Conservation (phyloP, 2,888 invertebrate genomes). For the Priapulus caudatus region DNA sequence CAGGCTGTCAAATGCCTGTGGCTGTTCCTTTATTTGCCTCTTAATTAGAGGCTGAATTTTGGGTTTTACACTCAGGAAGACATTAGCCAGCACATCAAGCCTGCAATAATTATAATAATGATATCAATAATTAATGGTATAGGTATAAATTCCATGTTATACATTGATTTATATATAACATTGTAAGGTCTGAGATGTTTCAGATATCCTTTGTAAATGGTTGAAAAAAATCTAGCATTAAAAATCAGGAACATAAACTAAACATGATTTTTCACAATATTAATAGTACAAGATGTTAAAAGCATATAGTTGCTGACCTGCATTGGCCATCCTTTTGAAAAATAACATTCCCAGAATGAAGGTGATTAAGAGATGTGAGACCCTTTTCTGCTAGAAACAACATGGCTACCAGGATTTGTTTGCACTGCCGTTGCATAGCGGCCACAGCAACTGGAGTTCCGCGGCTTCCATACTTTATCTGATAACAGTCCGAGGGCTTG, state of each 20-base stretch:
- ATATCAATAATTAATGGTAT: no score
- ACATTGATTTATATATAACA: no score
- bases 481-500: conserved; percentile 66
- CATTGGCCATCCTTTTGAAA: conserved; percentile 84
- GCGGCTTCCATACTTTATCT: conserved; percentile 57
- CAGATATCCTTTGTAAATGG: no score
- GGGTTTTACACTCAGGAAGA: conserved; percentile 60
- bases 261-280: no score
- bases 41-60: conserved; percentile 46
- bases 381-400: conserved; percentile 73
- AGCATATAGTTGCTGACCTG: no score
- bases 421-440: conserved; percentile 71
- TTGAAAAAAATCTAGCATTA: no score
- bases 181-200: no score
- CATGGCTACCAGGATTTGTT: conserved; percentile 74
- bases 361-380: conserved; percentile 70
- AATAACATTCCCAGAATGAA: conserved; percentile 81
- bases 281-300: no score
- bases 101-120: conserved; percentile 43
- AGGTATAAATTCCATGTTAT: no score
- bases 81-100: conserved; percentile 73
- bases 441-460: conserved; percentile 55
- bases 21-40: conserved; percentile 42
- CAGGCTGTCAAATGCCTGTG: conserved; percentile 50
- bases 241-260: no score